Evolutionary conservation across 2,797 vertebrate genomes (phyloP), one percentile per base, ranked within the genome.

Genomic region (Onychomys torridus): DNA sequence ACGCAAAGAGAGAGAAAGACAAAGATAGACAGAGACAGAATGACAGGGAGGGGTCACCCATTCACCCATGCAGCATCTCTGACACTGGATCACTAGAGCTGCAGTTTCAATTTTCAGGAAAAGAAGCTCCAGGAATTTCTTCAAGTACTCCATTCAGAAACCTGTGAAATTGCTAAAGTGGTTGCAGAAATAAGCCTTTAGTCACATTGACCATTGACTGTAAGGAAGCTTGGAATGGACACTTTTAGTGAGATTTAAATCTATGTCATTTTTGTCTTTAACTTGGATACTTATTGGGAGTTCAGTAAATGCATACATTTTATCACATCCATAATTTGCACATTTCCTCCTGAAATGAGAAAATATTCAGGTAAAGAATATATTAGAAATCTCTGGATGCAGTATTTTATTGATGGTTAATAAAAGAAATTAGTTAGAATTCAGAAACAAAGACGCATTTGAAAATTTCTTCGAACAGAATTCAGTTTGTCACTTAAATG

Each of bases 171-270:
- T 93, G 89, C 85, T 40, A 59, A 43, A 88, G 6, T 37, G 46
- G 1, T 69, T 63, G 37, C 34, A 23, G 4, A 82, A 12, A 4
- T 63, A 85, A 19, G 2, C 40, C 32, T 89, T 69, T 37, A 76
- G 37, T 76, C 21, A 78, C 9, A 0, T 46, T 29, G 63, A 34
- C 19, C 14, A 55, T 79, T 83, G 5, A 8, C 65, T 61, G 0
- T 43, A 63, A 77, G 27, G 3, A 5, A 67, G 29, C 12, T 32
- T 77, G 11, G 16, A 83, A 55, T 71, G 75, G 2, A 12, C 13
- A 21, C 1, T 52, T 92, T 79, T 89, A 69, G 27, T 63, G n/a
- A 96, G 40, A 86, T 63, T 52, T 14, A 83, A 82, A 46, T 78
- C 4, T 89, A 3, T 7, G 49, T 79, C 11, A 79, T 10, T n/a